Conservation (phyloP, 2,797 vertebrate species). For the Melanotaenia pygmaea region DNA sequence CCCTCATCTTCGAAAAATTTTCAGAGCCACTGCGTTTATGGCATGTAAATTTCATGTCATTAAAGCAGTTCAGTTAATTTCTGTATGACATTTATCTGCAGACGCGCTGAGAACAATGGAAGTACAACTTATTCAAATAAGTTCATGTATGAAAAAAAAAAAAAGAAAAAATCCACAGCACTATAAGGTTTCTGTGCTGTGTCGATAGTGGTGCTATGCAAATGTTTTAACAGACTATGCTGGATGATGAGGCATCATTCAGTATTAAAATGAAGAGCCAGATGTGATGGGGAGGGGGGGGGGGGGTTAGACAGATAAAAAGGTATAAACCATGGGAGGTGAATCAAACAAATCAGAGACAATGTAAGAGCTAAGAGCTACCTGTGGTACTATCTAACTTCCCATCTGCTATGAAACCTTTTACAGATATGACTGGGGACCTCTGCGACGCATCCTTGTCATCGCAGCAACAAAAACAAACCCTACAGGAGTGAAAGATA, state of each 20-base stretch:
- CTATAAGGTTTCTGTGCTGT: conserved; percentile 9
- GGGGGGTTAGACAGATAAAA: conserved; percentile 26
- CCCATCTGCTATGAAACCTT: conserved; percentile 41
- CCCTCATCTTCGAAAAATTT: too few species aligned
- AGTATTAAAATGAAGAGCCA: conserved; percentile 16
- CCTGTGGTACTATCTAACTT: conserved; percentile 38
- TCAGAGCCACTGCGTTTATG: not conserved
- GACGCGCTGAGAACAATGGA: not conserved
- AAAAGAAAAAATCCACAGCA: not conserved
- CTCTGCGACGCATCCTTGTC: conserved; percentile 34
- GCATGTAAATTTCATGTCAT: not conserved
- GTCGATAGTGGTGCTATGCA: conserved; percentile 22
- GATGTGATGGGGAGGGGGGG: not conserved
- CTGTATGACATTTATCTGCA: not conserved
- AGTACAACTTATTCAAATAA: conserved; percentile 4
- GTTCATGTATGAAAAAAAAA: too few species aligned
- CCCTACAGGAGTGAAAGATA: conserved; percentile 9
- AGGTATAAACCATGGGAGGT: conserved; percentile 10
- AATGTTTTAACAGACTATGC: conserved; percentile 28
- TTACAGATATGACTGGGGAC: conserved; percentile 36
- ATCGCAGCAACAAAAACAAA: conserved; percentile 28
- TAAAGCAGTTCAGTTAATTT: conserved; percentile 5
- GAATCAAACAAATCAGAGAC: not conserved
- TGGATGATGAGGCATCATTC: conserved; percentile 27
- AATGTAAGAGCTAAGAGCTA: conserved; percentile 6